Evolutionary conservation across 2,888 invertebrate species (phyloP), one percentile per base, ranked within the genome.

Genomic region (Clunio marinus): DNA sequence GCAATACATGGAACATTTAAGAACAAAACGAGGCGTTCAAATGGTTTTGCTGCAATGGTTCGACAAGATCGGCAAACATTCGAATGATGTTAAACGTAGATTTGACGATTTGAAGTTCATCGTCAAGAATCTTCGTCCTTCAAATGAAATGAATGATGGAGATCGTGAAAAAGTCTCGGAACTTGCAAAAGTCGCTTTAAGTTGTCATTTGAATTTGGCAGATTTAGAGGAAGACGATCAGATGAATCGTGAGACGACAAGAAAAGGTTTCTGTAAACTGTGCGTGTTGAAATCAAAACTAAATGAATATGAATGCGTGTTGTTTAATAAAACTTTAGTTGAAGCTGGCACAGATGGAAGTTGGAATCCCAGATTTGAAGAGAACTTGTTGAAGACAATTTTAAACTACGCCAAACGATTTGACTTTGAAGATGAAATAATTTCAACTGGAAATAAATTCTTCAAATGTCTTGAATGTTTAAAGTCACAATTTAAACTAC

Each of bases 401-500:
- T 62, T 41, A 28, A 57, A 37, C 28, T 28, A 80, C 71, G 74
- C 81, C 1, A 80, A 79, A 71, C 69, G 75, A 0, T 15, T 8
- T 25, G n/a, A 1, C 7, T 70, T 67, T 62, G 72, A 74, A 59
- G 70, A 75, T 13, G 73, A 75, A n/a, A 71, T 76, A 28, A 71
- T 82, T 3, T 77, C 81, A 69, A 81, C 82, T 73, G 85, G 83
- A 2, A 76, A 77, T 60, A 74, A 76, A 13, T 84, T 85, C 73
- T 72, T 86, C 27, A 81, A 82, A 55, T 72, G 84, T 17, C 76
- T 88, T 59, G 85, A 87, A 35, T 75, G 76, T 1, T 74, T 85
- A 72, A 88, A 88, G 74, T 85, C 84, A 70, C 85, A 89, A 75
- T 88, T 86, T 74, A 83, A 81, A 73, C 80, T 83, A 37, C 73